Evolutionary conservation across 53 echinoderm and acorn worm species (phyloP), one percentile per base, ranked within the genome.

Genomic region (Zoroaster sp.): DNA sequence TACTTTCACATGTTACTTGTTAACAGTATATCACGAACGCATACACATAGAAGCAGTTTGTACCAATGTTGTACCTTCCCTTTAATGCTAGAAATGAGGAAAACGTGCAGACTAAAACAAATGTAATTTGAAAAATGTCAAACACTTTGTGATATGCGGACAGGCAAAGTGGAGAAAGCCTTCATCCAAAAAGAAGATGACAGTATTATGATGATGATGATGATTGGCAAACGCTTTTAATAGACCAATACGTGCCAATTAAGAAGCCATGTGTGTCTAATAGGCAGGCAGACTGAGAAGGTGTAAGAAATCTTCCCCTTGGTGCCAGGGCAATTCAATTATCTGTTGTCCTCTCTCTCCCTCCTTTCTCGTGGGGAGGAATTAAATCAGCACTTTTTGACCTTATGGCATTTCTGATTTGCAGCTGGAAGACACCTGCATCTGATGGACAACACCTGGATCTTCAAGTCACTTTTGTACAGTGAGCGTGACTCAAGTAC

Each of bases 361-460:
- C 68, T 51, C 49, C 36, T 47, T 5, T 59, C 63, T 8, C 30
- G 0, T 77, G 28, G 34, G 77, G 42, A 69, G 45, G 70, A 85
- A 85, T 85, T 85, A 25, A 69, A 85, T 85, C 85, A 85, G 85
- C 85, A 85, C 71, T 69, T 85, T 85, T 21, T 85, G 85, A 66
- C 85, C 85, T 85, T 47, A 45, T 30, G 36, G 46, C 66, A 71
- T 85, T 35, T 70, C 40, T 66, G 45, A 35, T 34, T 46, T 85
- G 85, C 71, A 49, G 85, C 85, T 43, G 85, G 46, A 18, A 25
- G n/a, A 33, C 49, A 49, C 70, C 85, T 85, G 85, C 40, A 70
- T 85, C 40, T 59, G 11, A 59, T 28, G 28, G 43, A 38, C n/a
- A 21, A 45, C 54, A 54, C 12, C 53, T 55, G 79, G 59, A 20